Evolutionary conservation across 2,888 invertebrate genomes (phyloP).

Genomic region (Syrphus vitripennis): DNA sequence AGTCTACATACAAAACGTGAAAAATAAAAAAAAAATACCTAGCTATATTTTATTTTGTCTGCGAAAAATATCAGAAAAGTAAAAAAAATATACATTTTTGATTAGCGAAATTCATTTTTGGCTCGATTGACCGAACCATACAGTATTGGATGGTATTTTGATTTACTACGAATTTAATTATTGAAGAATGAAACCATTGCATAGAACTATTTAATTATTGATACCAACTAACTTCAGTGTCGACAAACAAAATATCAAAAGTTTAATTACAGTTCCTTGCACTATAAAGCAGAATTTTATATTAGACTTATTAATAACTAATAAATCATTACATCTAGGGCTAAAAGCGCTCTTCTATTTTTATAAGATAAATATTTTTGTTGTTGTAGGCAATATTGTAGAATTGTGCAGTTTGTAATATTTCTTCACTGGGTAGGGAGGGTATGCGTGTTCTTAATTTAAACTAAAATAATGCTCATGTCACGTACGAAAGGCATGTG

Average conservation of each 20-base stretch:
- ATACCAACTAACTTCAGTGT: too few relatives aligned
- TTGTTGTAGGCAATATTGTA: neutral
- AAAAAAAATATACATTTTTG: too few relatives aligned
- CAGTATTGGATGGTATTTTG: too few relatives aligned
- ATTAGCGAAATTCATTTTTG: too few relatives aligned
- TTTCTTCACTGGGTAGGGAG: neutral
- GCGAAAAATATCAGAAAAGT: too few relatives aligned
- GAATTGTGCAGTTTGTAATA: conserved; percentile 9
- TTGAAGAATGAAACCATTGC: too few relatives aligned
- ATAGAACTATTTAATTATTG: too few relatives aligned
- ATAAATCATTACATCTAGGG: conserved; percentile 6
- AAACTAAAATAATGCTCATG: conserved; percentile 18
- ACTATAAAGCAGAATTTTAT: neutral
- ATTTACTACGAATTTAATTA: too few relatives aligned
- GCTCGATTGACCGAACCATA: too few relatives aligned
- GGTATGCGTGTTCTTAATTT: conserved; percentile 21
- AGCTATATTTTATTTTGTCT: too few relatives aligned
- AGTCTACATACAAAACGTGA: too few relatives aligned
- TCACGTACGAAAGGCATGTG: conserved; percentile 30
- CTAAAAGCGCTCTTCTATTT: neutral
- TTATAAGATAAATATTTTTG: neutral
- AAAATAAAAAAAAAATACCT: too few relatives aligned
- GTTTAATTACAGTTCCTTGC: neutral
- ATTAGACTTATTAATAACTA: conserved; percentile 11
- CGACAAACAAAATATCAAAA: neutral